Base-by-base conservation (phyloP, 2,888 invertebrate species). In the Strigamia maritima region DNA sequence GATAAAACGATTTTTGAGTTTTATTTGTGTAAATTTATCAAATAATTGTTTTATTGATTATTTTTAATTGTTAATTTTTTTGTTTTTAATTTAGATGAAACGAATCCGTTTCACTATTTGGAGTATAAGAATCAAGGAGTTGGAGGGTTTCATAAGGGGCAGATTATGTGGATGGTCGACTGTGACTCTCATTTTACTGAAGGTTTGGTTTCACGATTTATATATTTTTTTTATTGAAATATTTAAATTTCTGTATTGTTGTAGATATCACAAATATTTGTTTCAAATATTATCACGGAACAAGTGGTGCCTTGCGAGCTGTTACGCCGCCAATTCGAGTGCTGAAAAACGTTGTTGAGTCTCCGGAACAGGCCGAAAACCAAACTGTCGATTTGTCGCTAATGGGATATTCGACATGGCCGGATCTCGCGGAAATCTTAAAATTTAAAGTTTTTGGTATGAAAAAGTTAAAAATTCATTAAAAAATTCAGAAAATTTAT, bases 241-340 rank as follows among this genome's bases (percentile, higher is more conserved):
- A n/a, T n/a, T n/a, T n/a, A n/a, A n/a, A n/a, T n/a, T n/a, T n/a
- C n/a, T n/a, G n/a, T n/a, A n/a, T 7, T 7, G 4, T 82, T 82
- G 2, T 81, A 86, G 86, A 83, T 78, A 83, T 84, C 77, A 85
- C 85, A 14, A 83, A 83, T 80, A 85, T 87, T 12, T 86, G 86
- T 81, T 87, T 86, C 83, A 86, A 86, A 81, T 88, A 88, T 82
- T 87, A 86, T 82, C 85, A 86, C 81, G 88, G 88, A 0, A 82
- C 83, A 16, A 84, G 84, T 1, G 87, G 86, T 19, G 83, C 84
- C 6, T 83, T 87, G 76, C 83, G 86, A 44, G 87, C 87, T 1
- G 84, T 84, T 40, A 86, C 86, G 81, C 86, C 86, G 7, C 82
- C 84, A 19, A 83, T 87, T n/a, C 81, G 82, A 26, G 83, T 86